Evolutionary conservation across 1,140 invertebrate genomes (phyloP), one percentile per base, ranked within the genome.

Genomic region (Sarcophaga bullata): DNA sequence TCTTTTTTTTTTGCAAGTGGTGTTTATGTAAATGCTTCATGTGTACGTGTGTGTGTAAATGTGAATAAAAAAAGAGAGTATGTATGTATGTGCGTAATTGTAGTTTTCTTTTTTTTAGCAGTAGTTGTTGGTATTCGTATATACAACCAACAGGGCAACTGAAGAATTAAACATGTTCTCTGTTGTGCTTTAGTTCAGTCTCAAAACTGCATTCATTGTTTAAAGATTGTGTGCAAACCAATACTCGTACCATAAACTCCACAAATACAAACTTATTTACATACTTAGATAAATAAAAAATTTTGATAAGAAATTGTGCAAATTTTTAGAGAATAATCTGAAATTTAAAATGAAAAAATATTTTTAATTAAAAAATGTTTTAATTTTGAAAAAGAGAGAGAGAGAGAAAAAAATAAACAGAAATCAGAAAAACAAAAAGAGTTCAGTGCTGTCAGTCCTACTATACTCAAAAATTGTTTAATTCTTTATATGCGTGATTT

Each of bases 201-300:
- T 68, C n/a, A 68, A 68, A 68, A 68, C n/a, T 68, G 62, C 62
- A 68, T 68, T 68, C 62, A 68, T 68, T 68, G 62, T 68, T 68
- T n/a, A 68, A 17, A 68, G 62, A 68, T 68, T 68, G 62, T 68
- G 25, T 37, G 25, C 25, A 37, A 37, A 37, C 25, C 25, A 37
- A 37, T 37, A 37, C 25, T 37, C 25, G 25, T 37, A 4, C 4
- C n/a, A n/a, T n/a, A n/a, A n/a, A 4, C 25, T 4, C 25, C 25
- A 37, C n/a, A n/a, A n/a, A n/a, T 37, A 37, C 25, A 2, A 2
- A 37, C 25, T 37, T 37, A 37, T 37, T 37, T 37, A 37, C 25
- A 37, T 37, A 37, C 25, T 37, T 37, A 2, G 1, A 37, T 68
- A 25, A 19, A 19, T n/a, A 68, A 68, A 37, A 68, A 8, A 19